phyloP scores from a whole-genome alignment of 2,888 invertebrate genomes.

The Aproaerema taeniolella region DNA sequence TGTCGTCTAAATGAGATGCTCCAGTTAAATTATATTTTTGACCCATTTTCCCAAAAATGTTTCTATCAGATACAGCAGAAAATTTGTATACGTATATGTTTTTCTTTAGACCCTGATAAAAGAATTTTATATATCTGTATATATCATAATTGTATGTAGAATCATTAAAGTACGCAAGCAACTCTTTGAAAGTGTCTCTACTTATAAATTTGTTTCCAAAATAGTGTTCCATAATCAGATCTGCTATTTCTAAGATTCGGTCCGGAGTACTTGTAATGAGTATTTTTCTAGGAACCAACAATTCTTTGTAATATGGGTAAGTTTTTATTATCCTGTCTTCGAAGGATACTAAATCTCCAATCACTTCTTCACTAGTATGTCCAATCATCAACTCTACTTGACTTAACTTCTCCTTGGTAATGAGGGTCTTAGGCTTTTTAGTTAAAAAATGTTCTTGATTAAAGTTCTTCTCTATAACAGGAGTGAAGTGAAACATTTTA shows the following conservation, averaged over 20 bases:
- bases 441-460: slow-evolving; percentile 27
- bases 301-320: slow-evolving; percentile 25
- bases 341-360: not conserved
- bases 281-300: slow-evolving; percentile 30
- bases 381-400: slow-evolving; percentile 81
- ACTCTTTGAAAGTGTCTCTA: slow-evolving; percentile 23
- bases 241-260: slow-evolving; percentile 23
- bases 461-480: slow-evolving; percentile 32
- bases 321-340: slow-evolving; percentile 13
- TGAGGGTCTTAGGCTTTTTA: slow-evolving; percentile 21
- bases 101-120: slow-evolving; percentile 18
- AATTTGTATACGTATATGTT: slow-evolving; percentile 35
- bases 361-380: slow-evolving; percentile 77
- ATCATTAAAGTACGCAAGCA: slow-evolving; percentile 23
- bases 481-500: slow-evolving; percentile 36
- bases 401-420: slow-evolving; percentile 47
- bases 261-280: slow-evolving; percentile 22
- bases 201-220: slow-evolving; percentile 25
- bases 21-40: slow-evolving; percentile 28
- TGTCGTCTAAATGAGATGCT: slow-evolving; percentile 39
- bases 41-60: slow-evolving; percentile 28
- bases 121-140: slow-evolving; percentile 23
- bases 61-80: slow-evolving; percentile 32
- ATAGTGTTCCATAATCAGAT: slow-evolving; percentile 27
- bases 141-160: slow-evolving; percentile 26